Evolutionary conservation across 2,113 vertebrate species (phyloP).

Genomic region (Numenius arquata): DNA sequence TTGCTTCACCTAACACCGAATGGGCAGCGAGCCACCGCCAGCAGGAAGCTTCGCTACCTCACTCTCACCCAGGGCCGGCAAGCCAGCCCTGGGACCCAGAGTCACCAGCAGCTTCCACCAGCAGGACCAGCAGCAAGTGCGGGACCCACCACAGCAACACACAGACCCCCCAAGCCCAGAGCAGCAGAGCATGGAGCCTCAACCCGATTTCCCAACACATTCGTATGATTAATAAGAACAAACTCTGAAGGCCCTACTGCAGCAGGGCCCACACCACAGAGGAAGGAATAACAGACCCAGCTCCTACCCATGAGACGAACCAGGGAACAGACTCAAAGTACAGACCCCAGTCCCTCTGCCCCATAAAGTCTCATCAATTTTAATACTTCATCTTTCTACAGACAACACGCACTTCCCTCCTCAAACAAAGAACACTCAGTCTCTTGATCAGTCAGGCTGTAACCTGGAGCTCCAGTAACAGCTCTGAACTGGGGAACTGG

Average conservation of each 20-base stretch:
- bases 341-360: background rate
- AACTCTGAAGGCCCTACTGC: background rate
- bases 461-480: background rate
- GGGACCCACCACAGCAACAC: background rate
- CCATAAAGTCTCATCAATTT: background rate
- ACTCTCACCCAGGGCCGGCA: background rate
- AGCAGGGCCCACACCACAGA: too few species aligned
- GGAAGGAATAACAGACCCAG: background rate
- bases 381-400: background rate
- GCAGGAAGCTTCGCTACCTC: background rate
- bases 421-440: background rate
- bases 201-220: background rate
- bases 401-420: background rate
- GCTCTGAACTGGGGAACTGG: background rate
- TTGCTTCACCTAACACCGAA: conserved; percentile 4
- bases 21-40: background rate
- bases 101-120: background rate
- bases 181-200: fast-evolving
- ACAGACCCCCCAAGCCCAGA: fast-evolving
- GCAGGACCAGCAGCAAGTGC: background rate
- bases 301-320: fast-evolving
- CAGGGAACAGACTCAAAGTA: background rate
- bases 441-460: background rate
- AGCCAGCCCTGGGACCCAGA: background rate
- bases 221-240: too few species aligned